These are phyloP conservation scores for Oryzias javanicus DNA, from an alignment of 2,113 vertebrate species.

Conservation along the genomic window DNA sequence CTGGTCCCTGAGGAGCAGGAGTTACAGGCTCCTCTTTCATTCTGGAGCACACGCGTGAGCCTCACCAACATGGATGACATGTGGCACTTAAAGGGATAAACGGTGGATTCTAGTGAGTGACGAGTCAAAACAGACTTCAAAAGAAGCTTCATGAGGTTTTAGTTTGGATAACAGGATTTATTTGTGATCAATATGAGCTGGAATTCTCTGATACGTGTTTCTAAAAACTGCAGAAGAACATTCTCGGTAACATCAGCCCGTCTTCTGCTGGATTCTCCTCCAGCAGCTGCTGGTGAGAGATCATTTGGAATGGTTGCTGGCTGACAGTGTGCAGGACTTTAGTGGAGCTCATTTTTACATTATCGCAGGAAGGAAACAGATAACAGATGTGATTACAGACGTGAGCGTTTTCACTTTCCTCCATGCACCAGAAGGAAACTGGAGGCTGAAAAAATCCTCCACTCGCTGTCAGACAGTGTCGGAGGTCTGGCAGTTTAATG, in stretches of 20 bases:
- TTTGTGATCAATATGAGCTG: constrained; percentile 33
- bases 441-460: no score
- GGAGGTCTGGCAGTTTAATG: no score
- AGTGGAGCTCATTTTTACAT: constrained; percentile 33
- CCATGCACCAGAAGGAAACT: constrained; percentile 52
- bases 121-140: constrained; percentile 9
- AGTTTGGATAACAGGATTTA: constrained; percentile 1
- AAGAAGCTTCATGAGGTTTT: background rate
- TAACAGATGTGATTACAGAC: constrained; percentile 44
- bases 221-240: constrained; percentile 2
- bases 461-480: no score
- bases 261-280: constrained; percentile 41
- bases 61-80: constrained; percentile 35
- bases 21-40: constrained; percentile 32
- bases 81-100: constrained; percentile 38
- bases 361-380: constrained; percentile 17
- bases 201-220: constrained; percentile 11
- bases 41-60: constrained; percentile 22
- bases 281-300: constrained; percentile 25
- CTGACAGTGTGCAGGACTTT: constrained; percentile 34
- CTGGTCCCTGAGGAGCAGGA: constrained; percentile 33
- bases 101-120: constrained; percentile 6
- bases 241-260: constrained; percentile 14
- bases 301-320: constrained; percentile 40
- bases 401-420: constrained; percentile 52